These are phyloP conservation scores for Ataeniobius toweri DNA, from an alignment of 2,797 vertebrate genomes.

Conservation along the genomic window DNA sequence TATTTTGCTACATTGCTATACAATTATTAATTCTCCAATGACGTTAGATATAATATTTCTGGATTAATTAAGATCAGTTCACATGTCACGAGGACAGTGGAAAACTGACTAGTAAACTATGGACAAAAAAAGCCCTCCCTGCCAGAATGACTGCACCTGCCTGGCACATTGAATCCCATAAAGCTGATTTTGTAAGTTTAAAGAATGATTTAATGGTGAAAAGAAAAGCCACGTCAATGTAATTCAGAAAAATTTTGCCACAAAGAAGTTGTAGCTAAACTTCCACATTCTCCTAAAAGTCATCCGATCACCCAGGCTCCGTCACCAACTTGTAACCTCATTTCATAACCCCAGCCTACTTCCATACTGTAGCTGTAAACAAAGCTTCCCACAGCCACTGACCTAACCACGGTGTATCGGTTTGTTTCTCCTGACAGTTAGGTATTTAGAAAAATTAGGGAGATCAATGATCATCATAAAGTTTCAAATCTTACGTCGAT, in stretches of 20 bases:
- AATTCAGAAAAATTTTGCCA: not conserved
- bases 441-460: not conserved
- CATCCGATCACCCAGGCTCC: not conserved
- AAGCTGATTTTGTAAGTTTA: not conserved
- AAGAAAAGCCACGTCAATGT: not conserved
- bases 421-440: not conserved
- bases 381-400: not conserved
- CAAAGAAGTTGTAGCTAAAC: not conserved
- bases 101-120: not conserved
- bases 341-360: not conserved
- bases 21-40: not conserved
- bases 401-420: not conserved
- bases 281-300: not conserved
- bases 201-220: not conserved
- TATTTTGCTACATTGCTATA: not conserved
- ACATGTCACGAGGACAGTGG: not conserved
- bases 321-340: not conserved
- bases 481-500: not conserved
- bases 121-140: not conserved
- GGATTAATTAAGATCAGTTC: not conserved
- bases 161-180: not conserved
- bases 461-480: not conserved
- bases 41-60: not conserved
- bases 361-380: not conserved
- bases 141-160: not conserved